These are phyloP conservation scores for Poeciliopsis presidionis DNA, from an alignment of 2,797 vertebrate species.

Conservation along the genomic window DNA sequence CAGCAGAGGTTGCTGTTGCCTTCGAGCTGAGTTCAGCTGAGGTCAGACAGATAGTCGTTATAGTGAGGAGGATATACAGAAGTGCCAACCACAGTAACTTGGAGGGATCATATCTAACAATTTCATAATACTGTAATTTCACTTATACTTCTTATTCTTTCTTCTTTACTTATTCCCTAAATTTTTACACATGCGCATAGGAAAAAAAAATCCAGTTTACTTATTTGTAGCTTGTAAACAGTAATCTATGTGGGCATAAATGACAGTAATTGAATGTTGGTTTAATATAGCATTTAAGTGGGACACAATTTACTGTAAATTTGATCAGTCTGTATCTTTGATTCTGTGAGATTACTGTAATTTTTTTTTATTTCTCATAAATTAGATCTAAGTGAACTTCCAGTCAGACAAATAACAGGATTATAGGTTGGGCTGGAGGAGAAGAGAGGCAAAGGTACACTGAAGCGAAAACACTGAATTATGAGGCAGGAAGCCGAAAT, in stretches of 20 bases:
- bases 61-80: conserved; percentile 51
- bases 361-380: conserved; percentile 45
- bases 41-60: conserved; percentile 65
- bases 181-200: neutral
- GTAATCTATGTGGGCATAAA: conserved; percentile 28
- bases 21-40: conserved; percentile 63
- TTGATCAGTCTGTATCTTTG: conserved; percentile 25
- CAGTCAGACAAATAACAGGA: conserved; percentile 50
- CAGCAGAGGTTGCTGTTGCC: conserved; percentile 51
- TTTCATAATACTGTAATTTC: conserved; percentile 12
- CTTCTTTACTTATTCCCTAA: neutral
- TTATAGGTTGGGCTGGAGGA: conserved; percentile 1
- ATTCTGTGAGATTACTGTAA: conserved; percentile 31
- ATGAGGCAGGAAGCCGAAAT: conserved; percentile 74
- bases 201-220: conserved; percentile 35
- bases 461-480: conserved; percentile 56
- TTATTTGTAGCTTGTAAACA: conserved; percentile 23
- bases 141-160: neutral
- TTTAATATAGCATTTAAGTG: conserved; percentile 21
- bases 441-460: conserved; percentile 41
- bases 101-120: conserved; percentile 39
- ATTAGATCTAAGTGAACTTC: conserved; percentile 64
- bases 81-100: conserved; percentile 53
- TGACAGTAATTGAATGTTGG: conserved; percentile 27
- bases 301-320: conserved; percentile 29